Evolutionary conservation across 1,140 invertebrate genomes (phyloP).

Genomic region (Ceratina australensis): DNA sequence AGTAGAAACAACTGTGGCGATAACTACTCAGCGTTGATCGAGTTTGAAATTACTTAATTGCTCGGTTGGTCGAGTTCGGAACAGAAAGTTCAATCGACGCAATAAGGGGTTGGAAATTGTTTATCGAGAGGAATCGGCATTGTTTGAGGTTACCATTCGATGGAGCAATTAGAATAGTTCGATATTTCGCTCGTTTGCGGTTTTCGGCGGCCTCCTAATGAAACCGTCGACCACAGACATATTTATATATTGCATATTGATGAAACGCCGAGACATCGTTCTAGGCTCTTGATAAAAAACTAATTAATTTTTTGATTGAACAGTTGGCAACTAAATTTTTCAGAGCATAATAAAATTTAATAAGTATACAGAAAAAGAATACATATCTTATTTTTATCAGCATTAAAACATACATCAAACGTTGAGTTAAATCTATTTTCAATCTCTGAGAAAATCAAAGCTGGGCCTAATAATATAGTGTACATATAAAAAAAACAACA

Average conservation of each 20-base stretch:
- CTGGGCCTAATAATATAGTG: too few species aligned
- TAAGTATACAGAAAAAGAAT: too few species aligned
- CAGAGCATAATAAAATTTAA: too few species aligned
- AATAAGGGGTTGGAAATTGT: constrained; percentile 3
- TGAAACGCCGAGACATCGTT: neutral
- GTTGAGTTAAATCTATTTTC: too few species aligned
- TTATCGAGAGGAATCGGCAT: neutral
- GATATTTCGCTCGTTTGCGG: neutral
- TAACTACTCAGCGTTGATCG: neutral
- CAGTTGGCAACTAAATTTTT: too few species aligned
- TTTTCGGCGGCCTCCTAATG: neutral
- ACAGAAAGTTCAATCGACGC: neutral
- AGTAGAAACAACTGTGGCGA: neutral
- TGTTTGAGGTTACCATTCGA: neutral
- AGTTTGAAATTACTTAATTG: neutral
- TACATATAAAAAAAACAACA: too few species aligned
- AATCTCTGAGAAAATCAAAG: too few species aligned
- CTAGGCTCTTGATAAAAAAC: neutral
- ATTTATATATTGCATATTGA: neutral
- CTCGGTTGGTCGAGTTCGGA: neutral
- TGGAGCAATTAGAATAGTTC: neutral
- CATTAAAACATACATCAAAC: too few species aligned
- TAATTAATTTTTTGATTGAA: neutral
- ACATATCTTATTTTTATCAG: too few species aligned
- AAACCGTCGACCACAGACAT: neutral